A percentile compares a stretch with the other conserved stretches of the same genome.
Conservation (phyloP, 2,888 invertebrate genomes). For the Arge pagana region DNA sequence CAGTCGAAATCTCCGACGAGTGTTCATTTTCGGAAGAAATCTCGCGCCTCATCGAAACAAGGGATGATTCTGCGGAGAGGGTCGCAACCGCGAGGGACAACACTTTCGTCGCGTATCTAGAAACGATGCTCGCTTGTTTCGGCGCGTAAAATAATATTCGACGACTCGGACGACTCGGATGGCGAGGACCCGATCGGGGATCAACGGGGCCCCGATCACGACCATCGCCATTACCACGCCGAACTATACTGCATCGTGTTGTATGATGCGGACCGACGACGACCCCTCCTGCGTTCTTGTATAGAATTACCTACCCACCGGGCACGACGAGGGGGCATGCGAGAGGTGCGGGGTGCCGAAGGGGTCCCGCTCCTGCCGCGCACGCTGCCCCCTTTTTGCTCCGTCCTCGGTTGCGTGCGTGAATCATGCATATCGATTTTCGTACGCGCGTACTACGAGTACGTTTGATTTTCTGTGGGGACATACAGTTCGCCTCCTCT, state of each 20-base stretch:
- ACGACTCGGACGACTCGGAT: too few species aligned
- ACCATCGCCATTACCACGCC: constrained; percentile 9
- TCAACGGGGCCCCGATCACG: constrained; percentile 1
- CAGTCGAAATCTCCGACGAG: too few species aligned
- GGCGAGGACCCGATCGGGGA: constrained; percentile 10
- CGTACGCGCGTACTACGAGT: constrained; percentile 40
- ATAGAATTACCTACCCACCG: constrained; percentile 22
- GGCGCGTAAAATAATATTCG: too few species aligned
- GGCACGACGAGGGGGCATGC: constrained; percentile 14
- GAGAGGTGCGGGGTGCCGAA: constrained; percentile 12
- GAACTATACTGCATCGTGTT: constrained; percentile 17
- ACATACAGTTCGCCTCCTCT: background rate
- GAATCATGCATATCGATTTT: constrained; percentile 60
- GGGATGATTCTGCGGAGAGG: too few species aligned
- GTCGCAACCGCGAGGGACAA: too few species aligned
- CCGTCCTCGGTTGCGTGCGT: constrained; percentile 40
- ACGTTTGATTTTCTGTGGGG: constrained; percentile 32
- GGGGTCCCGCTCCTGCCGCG: constrained; percentile 25
- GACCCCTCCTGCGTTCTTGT: constrained; percentile 21
- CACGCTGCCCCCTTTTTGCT: constrained; percentile 35
- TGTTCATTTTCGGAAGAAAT: too few species aligned
- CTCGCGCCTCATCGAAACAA: too few species aligned
- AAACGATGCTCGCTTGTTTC: too few species aligned
- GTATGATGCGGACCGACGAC: constrained; percentile 20
- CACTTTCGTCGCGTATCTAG: too few species aligned